phyloP scores from a whole-genome alignment of 2,113 vertebrate species.

The Hippocampus zosterae region DNA sequence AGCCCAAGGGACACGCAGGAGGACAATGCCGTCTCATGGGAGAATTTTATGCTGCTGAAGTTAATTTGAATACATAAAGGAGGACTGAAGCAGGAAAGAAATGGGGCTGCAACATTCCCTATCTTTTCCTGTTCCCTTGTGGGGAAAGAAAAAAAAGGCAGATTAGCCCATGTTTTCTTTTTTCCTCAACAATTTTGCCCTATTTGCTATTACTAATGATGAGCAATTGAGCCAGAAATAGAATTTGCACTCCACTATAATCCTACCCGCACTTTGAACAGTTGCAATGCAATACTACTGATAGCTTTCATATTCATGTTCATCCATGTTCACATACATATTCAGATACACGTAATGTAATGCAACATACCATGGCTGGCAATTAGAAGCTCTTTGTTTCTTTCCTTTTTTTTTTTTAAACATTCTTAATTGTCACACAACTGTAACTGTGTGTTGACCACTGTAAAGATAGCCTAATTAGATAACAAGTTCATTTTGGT shows the following conservation, averaged over 20 bases:
- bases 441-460: no score
- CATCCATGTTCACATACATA: background rate
- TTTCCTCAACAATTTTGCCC: slow-evolving; percentile 22
- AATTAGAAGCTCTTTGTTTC: no score
- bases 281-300: background rate
- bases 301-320: background rate
- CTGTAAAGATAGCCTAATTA: no score
- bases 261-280: background rate
- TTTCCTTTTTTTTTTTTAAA: no score
- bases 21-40: slow-evolving; percentile 75
- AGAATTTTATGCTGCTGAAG: slow-evolving; percentile 75
- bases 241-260: background rate
- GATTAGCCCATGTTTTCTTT: slow-evolving; percentile 43
- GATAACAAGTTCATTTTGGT: background rate
- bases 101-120: slow-evolving; percentile 55
- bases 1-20: slow-evolving; percentile 71
- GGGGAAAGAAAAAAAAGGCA: slow-evolving; percentile 44
- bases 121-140: slow-evolving; percentile 59
- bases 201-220: slow-evolving; percentile 46
- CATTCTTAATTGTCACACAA: no score
- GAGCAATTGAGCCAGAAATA: background rate
- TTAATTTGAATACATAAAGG: slow-evolving; percentile 77
- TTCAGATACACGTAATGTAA: background rate
- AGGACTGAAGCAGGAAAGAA: slow-evolving; percentile 56
- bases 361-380: background rate